Conservation (phyloP, 2,888 invertebrate species). For the Dynastes tityus region DNA sequence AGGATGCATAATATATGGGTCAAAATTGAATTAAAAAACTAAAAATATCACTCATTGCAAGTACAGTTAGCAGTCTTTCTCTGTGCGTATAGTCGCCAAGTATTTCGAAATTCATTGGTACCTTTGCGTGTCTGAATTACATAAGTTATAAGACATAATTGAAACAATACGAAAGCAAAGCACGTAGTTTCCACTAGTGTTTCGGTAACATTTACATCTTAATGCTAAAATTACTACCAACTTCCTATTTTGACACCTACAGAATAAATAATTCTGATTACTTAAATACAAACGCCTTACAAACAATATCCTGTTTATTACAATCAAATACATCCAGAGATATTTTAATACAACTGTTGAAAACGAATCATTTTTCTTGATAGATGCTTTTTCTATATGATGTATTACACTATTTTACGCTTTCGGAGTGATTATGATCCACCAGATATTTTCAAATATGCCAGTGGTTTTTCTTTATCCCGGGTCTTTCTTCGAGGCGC, state of each 20-base stretch:
- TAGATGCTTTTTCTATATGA: no score
- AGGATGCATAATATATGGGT: no score
- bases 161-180: constrained; percentile 26
- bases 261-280: constrained; percentile 26
- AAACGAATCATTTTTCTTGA: neutral
- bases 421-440: no score
- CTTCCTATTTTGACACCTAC: constrained; percentile 23
- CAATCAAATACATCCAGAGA: neutral
- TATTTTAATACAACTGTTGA: neutral
- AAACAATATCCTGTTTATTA: constrained; percentile 19
- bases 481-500: no score
- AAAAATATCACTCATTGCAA: no score
- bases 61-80: no score
- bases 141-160: constrained; percentile 29
- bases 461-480: no score
- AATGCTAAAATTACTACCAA: constrained; percentile 32
- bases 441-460: no score
- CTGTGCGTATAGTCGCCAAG: no score
- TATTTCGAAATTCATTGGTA: constrained; percentile 19
- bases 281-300: constrained; percentile 20
- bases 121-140: neutral
- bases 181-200: constrained; percentile 30
- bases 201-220: constrained; percentile 38
- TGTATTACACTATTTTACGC: no score
- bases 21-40: no score